These are phyloP conservation scores for Tenthredo notha DNA, from an alignment of 2,888 invertebrate species.

Conservation along the genomic window DNA sequence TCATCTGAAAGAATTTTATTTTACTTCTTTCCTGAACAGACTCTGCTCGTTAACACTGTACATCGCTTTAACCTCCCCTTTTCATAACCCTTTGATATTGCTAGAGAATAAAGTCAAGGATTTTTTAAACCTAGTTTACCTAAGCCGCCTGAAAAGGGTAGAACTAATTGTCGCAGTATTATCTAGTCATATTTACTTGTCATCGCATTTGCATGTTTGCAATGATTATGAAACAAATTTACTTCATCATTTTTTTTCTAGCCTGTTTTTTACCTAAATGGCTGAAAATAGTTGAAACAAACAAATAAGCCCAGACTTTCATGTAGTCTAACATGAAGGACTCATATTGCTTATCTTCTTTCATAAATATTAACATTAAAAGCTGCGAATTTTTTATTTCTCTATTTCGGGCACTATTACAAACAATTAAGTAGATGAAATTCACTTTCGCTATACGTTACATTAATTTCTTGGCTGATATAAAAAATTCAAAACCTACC, in stretches of 20 bases:
- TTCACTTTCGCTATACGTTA: not conserved
- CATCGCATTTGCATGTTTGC: not conserved
- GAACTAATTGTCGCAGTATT: not conserved
- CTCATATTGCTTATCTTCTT: not conserved
- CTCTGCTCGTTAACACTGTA: not conserved
- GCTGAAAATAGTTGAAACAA: not conserved
- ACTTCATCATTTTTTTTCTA: not conserved
- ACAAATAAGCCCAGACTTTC: not conserved
- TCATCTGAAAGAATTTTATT: conserved; percentile 21
- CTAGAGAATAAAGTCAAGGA: not conserved
- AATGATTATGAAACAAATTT: not conserved
- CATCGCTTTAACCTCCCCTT: not conserved
- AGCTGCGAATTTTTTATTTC: not conserved
- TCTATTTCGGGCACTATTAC: not conserved
- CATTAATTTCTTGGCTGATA: not conserved
- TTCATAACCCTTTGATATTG: not conserved
- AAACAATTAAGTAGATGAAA: not conserved
- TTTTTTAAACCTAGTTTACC: not conserved
- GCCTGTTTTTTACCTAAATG: not conserved
- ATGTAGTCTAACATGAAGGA: not conserved
- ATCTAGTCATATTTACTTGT: not conserved
- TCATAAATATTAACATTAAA: not conserved
- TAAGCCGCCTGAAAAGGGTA: not conserved
- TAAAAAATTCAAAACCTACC: not conserved
- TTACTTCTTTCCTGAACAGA: not conserved